Evolutionary conservation across 1,140 invertebrate species (phyloP).

Genomic region (Vollenhovia emeryi): DNA sequence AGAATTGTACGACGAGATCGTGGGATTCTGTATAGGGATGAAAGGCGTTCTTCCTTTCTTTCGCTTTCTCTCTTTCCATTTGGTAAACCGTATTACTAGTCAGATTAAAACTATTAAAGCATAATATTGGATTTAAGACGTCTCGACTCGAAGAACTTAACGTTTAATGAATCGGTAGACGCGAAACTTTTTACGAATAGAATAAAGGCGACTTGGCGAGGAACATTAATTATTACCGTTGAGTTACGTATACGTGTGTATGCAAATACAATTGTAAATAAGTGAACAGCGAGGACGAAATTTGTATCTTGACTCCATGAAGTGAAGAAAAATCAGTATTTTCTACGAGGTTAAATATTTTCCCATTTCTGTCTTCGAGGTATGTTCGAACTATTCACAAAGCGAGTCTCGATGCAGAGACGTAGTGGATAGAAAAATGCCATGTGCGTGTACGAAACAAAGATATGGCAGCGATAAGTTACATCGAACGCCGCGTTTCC

Average conservation of each 20-base stretch:
- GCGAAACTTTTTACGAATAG: background rate
- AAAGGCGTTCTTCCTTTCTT: background rate
- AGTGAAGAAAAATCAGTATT: background rate
- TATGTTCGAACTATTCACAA: slow-evolving; percentile 19
- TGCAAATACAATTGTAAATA: background rate
- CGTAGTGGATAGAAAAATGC: background rate
- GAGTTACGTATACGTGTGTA: background rate
- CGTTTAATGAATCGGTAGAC: background rate
- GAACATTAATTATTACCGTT: background rate
- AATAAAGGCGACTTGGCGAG: background rate
- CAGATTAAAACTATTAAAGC: background rate
- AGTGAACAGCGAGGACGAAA: background rate
- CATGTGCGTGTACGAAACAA: background rate
- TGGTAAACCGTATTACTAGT: background rate
- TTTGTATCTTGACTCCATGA: background rate
- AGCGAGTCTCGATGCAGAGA: background rate
- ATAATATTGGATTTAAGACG: background rate
- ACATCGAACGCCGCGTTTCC: background rate
- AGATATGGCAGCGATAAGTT: slow-evolving; percentile 18
- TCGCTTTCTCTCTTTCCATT: background rate
- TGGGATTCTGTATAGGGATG: background rate
- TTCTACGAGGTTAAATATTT: slow-evolving; percentile 5
- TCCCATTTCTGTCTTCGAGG: slow-evolving; percentile 4
- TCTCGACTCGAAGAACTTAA: background rate
- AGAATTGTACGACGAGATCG: background rate